A percentile compares a stretch with the other conserved stretches of the same genome.
These are phyloP conservation scores for Bufotes viridis DNA, from an alignment of 2,797 vertebrate genomes.

Conservation along the genomic window DNA sequence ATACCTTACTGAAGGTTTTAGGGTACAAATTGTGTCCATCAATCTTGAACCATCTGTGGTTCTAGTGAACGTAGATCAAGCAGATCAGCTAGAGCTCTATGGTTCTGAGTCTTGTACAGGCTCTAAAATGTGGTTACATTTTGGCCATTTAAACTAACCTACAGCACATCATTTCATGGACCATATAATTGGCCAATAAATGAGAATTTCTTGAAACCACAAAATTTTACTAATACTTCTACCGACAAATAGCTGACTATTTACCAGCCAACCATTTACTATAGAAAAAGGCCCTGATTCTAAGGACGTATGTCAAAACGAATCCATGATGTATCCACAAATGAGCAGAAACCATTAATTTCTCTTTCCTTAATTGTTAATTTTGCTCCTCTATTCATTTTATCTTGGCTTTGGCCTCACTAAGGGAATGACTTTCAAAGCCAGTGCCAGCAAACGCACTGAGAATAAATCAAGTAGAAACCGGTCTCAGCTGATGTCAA, in stretches of 20 bases:
- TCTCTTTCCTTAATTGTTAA: neutral
- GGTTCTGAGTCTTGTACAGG: too few relatives aligned
- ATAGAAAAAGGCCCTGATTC: neutral
- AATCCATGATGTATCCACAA: neutral
- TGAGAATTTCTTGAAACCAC: neutral
- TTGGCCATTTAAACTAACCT: neutral
- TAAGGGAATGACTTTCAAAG: constrained; percentile 64
- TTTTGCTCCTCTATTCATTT: constrained; percentile 15
- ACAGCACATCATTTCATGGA: too few relatives aligned
- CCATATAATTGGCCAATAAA: neutral
- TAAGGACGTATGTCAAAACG: neutral
- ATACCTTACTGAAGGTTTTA: too few relatives aligned
- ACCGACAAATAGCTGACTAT: neutral
- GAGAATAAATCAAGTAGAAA: constrained; percentile 70
- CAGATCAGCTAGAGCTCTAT: too few relatives aligned
- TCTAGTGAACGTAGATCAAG: too few relatives aligned
- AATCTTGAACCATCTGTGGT: too few relatives aligned
- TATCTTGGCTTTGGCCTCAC: constrained; percentile 32
- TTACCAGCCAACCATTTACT: neutral
- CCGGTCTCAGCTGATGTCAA: constrained; percentile 70
- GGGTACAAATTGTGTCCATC: too few relatives aligned
- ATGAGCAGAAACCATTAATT: neutral
- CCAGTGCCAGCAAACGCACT: constrained; percentile 63
- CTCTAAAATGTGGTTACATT: neutral
- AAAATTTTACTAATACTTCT: neutral